Base-by-base conservation (phyloP, 2,797 vertebrate genomes). In the Chaetophractus vellerosus region DNA sequence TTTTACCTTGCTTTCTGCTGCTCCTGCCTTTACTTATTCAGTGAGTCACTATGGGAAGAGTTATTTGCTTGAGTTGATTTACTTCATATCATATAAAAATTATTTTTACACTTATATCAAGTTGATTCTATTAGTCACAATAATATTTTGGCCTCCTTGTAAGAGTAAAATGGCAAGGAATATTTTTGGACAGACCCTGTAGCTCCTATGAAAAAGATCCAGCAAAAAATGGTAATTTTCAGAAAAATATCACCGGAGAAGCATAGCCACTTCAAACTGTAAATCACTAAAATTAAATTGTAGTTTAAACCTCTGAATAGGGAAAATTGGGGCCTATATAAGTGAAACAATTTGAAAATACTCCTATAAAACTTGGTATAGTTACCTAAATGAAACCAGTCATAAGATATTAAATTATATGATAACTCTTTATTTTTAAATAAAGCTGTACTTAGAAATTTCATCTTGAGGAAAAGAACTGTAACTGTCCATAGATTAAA, bases 71-170 rank as follows among this genome's bases (percentile, higher is more conserved):
- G 75, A 64, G 71, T 95, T 96, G 94, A 92, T 97, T 95, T 96
- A 97, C 97, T 97, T 98, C 90, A 59, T 92, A 90, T 81, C 72
- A 63, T 93, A 91, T 92, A 94, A 97, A 96, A 96, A 94, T 91
- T 89, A 63, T 63, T 96, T 94, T 97, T 95, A 89, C 7, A 88
- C 94, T 80, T 97, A 79, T 87, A 94, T 93, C 68, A 96, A 95
- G 93, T 93, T 81, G 71, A 93, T 97, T 96, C 87, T 78, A 82
- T 96, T 97, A 93, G 92, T 94, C 94, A 91, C 9, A 28, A 82
- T 96, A 97, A 90, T 55, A 95, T 96, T 97, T 96, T 85, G 88
- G 45, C 66, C 71, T 96, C 90, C 96, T 83, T 95, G 81, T 92
- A 93, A 50, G 87, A 86, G 64, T 78, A 92, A 97, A 85, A 84